A percentile compares a stretch with the other conserved stretches of the same genome.
These are phyloP conservation scores for Silurus glanis DNA, from an alignment of 2,113 vertebrate genomes.

Conservation along the genomic window DNA sequence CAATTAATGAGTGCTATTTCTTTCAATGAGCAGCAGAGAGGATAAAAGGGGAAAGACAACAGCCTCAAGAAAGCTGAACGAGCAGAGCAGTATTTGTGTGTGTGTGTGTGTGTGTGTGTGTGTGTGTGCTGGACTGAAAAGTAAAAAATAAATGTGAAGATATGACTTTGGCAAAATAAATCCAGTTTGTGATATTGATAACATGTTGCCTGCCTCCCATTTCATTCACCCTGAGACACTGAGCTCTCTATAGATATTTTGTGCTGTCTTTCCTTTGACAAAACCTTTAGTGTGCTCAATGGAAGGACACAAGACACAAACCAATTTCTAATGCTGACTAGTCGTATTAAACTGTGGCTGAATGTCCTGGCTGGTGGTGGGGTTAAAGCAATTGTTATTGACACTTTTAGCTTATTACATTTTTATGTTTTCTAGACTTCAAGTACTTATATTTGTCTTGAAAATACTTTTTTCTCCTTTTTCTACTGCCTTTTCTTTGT, in stretches of 20 bases:
- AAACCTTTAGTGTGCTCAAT: not conserved
- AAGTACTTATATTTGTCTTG: not conserved
- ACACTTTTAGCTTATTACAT: not conserved
- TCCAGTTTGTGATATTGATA: no score
- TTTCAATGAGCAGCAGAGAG: no score
- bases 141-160: no score
- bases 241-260: not conserved
- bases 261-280: not conserved
- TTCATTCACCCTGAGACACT: no score
- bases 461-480: not conserved
- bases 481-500: not conserved
- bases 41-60: no score
- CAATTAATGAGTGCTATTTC: no score
- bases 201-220: no score
- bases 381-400: not conserved
- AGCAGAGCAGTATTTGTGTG: no score
- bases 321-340: not conserved
- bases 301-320: not conserved
- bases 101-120: no score
- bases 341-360: not conserved
- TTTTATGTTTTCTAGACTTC: not conserved
- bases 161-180: no score
- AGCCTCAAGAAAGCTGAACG: no score
- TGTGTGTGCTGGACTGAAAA: no score
- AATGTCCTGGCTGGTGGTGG: not conserved